Evolutionary conservation across 2,888 invertebrate genomes (phyloP).

Genomic region (Nephrotoma appendiculata): DNA sequence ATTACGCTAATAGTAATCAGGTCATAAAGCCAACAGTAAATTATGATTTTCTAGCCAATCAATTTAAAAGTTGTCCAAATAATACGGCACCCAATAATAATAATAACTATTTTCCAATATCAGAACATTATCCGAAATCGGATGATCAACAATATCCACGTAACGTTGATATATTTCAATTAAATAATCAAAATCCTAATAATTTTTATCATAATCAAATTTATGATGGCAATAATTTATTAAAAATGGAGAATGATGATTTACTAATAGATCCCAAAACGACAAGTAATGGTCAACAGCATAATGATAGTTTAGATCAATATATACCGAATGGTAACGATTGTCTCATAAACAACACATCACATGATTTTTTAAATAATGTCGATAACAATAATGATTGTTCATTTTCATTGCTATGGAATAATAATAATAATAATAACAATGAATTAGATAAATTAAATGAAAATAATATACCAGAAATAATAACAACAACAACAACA

Average conservation of each 20-base stretch:
- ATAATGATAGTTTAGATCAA: background rate
- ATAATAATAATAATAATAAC: background rate
- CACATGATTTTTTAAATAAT: background rate
- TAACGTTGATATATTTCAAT: slow-evolving; percentile 1
- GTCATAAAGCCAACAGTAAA: background rate
- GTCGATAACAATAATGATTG: background rate
- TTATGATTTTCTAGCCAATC: background rate
- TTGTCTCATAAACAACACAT: background rate
- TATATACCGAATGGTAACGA: background rate
- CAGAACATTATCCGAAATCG: background rate
- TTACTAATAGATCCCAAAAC: background rate
- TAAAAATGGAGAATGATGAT: background rate
- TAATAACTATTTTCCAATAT: background rate
- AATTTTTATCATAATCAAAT: slow-evolving; percentile 2
- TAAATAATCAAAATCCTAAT: background rate
- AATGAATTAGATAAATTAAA: background rate
- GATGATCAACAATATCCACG: background rate
- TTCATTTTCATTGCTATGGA: background rate
- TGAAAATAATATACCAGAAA: background rate
- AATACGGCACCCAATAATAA: background rate
- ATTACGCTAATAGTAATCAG: background rate
- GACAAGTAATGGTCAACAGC: background rate
- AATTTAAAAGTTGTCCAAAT: background rate
- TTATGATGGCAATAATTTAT: background rate
- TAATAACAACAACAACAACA: background rate